Percentiles rank a stretch among this genome's conserved stretches.
These are phyloP conservation scores for Macaria notata DNA, from an alignment of 2,888 invertebrate species.

Conservation along the genomic window DNA sequence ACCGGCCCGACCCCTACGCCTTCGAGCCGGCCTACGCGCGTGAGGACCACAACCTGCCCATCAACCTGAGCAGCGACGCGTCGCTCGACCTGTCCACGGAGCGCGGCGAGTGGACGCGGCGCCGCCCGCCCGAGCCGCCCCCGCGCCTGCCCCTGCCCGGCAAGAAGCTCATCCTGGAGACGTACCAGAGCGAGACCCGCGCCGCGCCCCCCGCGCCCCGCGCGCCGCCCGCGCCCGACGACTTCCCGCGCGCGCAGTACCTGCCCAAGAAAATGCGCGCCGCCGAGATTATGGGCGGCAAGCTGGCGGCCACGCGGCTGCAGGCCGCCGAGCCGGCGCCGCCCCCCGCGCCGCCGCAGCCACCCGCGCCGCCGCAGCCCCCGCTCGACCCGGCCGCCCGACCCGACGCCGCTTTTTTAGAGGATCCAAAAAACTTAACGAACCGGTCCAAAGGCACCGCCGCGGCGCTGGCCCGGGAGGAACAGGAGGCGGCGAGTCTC, in stretches of 20 bases:
- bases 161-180: slow-evolving; percentile 75
- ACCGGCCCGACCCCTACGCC: slow-evolving; percentile 57
- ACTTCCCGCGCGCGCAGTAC: slow-evolving; percentile 66
- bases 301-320: slow-evolving; percentile 60
- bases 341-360: slow-evolving; percentile 40
- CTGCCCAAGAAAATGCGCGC: slow-evolving; percentile 80
- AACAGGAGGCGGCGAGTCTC: slow-evolving; percentile 79
- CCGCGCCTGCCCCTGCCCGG: slow-evolving; percentile 70
- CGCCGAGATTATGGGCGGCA: slow-evolving; percentile 74
- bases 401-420: slow-evolving; percentile 75
- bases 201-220: slow-evolving; percentile 50
- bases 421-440: slow-evolving; percentile 82
- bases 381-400: slow-evolving; percentile 17
- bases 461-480: slow-evolving; percentile 82
- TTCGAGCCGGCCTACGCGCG: slow-evolving; percentile 56
- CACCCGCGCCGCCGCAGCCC: slow-evolving; percentile 40
- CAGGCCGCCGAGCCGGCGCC: slow-evolving; percentile 41
- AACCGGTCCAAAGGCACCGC: slow-evolving; percentile 81
- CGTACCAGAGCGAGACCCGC: slow-evolving; percentile 73
- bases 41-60: slow-evolving; percentile 70
- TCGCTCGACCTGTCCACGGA: slow-evolving; percentile 71
- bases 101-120: slow-evolving; percentile 66
- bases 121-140: slow-evolving; percentile 65
- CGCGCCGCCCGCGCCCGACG: slow-evolving; percentile 40
- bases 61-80: slow-evolving; percentile 76